Evolutionary conservation across 1,140 invertebrate species (phyloP).

Genomic region (Halictus rubicundus): DNA sequence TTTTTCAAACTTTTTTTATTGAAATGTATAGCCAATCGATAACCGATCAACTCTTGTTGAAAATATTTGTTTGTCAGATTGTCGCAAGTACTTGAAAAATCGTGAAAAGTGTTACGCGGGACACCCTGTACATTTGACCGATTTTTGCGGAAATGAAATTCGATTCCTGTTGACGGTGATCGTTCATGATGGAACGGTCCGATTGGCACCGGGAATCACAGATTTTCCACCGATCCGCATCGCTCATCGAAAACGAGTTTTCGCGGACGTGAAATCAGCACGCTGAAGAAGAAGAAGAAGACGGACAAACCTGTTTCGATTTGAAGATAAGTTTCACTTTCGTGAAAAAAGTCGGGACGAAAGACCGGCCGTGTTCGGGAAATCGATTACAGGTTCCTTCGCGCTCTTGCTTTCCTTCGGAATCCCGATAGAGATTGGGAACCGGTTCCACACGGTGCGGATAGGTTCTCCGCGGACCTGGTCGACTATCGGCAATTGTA

Average conservation of each 20-base stretch:
- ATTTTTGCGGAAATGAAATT: neutral
- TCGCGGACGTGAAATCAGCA: slow-evolving; percentile 22
- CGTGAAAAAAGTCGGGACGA: slow-evolving; percentile 18
- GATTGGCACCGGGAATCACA: neutral
- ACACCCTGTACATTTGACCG: no score
- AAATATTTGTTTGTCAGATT: no score
- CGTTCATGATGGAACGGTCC: neutral
- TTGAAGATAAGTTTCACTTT: slow-evolving; percentile 35
- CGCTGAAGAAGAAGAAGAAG: neutral
- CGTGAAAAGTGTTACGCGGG: no score
- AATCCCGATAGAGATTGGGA: slow-evolving; percentile 15
- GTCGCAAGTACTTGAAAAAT: no score
- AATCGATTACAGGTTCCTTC: slow-evolving; percentile 34
- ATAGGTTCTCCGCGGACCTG: neutral
- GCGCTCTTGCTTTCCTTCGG: slow-evolving; percentile 45
- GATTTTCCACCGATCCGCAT: neutral
- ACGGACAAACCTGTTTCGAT: neutral
- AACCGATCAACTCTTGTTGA: no score
- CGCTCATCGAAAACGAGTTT: neutral
- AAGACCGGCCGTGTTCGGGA: slow-evolving; percentile 26
- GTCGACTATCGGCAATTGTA: neutral
- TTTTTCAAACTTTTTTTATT: no score
- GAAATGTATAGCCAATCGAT: no score
- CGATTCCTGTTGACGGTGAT: neutral
- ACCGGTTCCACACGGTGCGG: slow-evolving; percentile 22